Evolutionary conservation across 2,888 invertebrate genomes (phyloP), one percentile per base, ranked within the genome.

Genomic region (Ischnura elegans): DNA sequence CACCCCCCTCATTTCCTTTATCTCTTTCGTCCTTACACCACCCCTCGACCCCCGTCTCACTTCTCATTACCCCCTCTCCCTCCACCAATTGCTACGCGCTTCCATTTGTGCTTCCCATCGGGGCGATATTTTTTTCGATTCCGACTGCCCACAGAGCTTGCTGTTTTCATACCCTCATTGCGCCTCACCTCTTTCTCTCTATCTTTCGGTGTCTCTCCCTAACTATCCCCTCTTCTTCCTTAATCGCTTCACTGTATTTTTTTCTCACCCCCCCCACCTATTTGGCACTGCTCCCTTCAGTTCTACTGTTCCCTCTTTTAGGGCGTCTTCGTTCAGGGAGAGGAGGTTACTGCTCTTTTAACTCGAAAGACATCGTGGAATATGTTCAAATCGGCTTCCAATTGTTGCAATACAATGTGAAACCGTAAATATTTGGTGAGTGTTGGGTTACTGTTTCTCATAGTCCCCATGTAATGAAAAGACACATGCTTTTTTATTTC

Each of bases 1-100:
- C 61, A n/a, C n/a, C n/a, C 43, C 61, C n/a, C 90, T 90, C 66
- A n/a, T 61, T 43, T 55, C 61, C 66, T 61, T 90, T 43, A 43
- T 55, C 47, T 87, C 86, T 45, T 46, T 47, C 43, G 29, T 87
- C 86, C 42, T 46, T 47, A 29, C 29, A n/a, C 47, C 61, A n/a
- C 2, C 43, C 43, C 55, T 90, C 90, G 66, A 25, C 66, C 55
- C n/a, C 43, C 51, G 43, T 42, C 42, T 36, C 55, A 36, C 51
- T 16, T 13, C 47, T 47, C 51, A 21, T 21, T n/a, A n/a, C n/a
- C n/a, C n/a, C n/a, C n/a, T n/a, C n/a, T n/a, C n/a, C 51, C 36
- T 16, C 45, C 51, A 13, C n/a, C 43, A 16, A 25, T 90, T 42
- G 16, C 42, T 66, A 61, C 43, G 29, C 90, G 5, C 36, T 36